Evolutionary conservation across 2,113 vertebrate genomes (phyloP).

Genomic region (Choloepus hoffmanni): DNA sequence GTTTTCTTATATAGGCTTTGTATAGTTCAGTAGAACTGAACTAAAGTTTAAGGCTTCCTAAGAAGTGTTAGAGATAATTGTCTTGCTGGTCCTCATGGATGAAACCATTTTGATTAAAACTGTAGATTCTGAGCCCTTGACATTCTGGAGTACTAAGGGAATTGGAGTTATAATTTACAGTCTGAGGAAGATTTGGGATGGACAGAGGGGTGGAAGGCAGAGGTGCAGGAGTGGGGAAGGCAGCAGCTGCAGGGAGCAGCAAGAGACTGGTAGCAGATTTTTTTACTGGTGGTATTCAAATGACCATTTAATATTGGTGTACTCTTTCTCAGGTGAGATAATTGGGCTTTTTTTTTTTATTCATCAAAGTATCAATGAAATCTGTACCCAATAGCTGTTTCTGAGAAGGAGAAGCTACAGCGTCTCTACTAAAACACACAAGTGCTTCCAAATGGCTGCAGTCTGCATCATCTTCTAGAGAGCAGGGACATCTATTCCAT

Average conservation of each 20-base stretch:
- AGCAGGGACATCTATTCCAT: slow-evolving; percentile 88
- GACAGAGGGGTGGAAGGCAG: slow-evolving; percentile 76
- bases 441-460: neutral
- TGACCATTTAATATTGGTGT: slow-evolving; percentile 68
- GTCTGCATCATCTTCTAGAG: slow-evolving; percentile 77
- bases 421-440: slow-evolving; percentile 18
- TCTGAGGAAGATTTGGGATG: slow-evolving; percentile 74
- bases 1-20: neutral
- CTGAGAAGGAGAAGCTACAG: slow-evolving; percentile 67
- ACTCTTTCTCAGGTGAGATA: slow-evolving; percentile 86
- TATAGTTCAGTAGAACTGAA: neutral
- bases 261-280: slow-evolving; percentile 65
- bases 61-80: slow-evolving; percentile 76
- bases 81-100: slow-evolving; percentile 83
- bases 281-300: slow-evolving; percentile 73
- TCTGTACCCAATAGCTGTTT: slow-evolving; percentile 83
- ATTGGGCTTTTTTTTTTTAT: slow-evolving; percentile 86
- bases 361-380: slow-evolving; percentile 84
- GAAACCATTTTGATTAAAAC: slow-evolving; percentile 78
- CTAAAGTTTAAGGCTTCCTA: slow-evolving; percentile 65
- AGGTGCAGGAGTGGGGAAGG: neutral
- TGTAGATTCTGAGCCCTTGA: slow-evolving; percentile 85
- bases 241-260: slow-evolving; percentile 62
- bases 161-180: slow-evolving; percentile 86
- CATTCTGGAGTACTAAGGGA: slow-evolving; percentile 87